These are phyloP conservation scores for Mamestra configurata DNA, from an alignment of 1,140 invertebrate species.

Conservation along the genomic window DNA sequence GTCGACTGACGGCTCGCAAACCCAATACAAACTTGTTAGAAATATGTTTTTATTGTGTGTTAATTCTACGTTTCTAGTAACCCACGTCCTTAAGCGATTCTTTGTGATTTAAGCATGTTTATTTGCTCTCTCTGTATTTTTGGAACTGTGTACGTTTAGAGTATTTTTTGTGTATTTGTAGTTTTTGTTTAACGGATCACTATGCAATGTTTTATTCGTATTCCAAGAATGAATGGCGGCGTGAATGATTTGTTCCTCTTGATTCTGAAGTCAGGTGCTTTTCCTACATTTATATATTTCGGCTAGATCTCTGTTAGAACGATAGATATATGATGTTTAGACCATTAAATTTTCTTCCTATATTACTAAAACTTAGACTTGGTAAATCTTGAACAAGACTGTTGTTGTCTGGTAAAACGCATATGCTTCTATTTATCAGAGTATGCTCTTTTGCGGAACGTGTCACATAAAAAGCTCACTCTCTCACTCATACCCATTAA, in stretches of 20 bases:
- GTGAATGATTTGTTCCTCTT: constrained; percentile 6
- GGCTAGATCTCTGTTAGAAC: background rate
- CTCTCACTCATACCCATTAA: background rate
- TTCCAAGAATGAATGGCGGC: constrained; percentile 7
- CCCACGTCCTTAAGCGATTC: background rate
- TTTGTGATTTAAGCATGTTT: constrained; percentile 22
- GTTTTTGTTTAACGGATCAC: constrained; percentile 22
- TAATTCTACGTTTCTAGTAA: constrained; percentile 43
- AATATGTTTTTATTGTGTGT: constrained; percentile 53
- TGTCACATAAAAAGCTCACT: no score
- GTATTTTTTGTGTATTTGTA: constrained; percentile 35
- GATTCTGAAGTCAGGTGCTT: background rate
- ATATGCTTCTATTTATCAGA: no score
- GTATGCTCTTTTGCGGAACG: no score
- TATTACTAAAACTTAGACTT: no score
- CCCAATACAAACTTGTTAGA: constrained; percentile 43
- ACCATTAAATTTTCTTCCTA: background rate
- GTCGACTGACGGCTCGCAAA: constrained; percentile 44
- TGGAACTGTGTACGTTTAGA: constrained; percentile 29
- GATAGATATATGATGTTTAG: background rate
- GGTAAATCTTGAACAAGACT: no score
- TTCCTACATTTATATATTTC: background rate
- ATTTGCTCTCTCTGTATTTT: constrained; percentile 24
- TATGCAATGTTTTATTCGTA: constrained; percentile 34
- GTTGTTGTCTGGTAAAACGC: no score